Evolutionary conservation across 2,113 vertebrate species (phyloP).

Genomic region (Microcebus jonahi): DNA sequence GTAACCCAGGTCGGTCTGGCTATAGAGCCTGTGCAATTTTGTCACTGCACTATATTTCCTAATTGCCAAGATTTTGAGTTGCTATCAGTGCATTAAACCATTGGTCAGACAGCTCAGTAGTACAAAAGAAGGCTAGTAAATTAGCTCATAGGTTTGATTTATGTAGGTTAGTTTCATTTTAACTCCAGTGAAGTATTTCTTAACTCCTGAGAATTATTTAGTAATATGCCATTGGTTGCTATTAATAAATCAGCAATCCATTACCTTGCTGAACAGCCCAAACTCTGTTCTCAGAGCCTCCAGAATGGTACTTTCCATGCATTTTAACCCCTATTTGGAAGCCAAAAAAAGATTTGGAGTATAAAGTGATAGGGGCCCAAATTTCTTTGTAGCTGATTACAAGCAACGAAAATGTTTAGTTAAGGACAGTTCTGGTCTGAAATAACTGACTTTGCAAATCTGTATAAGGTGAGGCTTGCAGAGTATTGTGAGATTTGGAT

Average conservation of each 20-base stretch:
- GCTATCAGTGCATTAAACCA: neutral
- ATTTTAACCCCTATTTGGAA: neutral
- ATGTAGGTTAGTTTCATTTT: neutral
- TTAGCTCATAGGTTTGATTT: neutral
- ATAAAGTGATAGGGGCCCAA: neutral
- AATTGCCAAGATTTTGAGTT: slow-evolving; percentile 17
- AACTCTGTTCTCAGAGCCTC: neutral
- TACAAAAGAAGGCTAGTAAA: neutral
- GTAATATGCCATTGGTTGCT: neutral
- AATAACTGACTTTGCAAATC: neutral
- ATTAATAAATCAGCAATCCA: neutral
- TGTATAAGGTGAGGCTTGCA: neutral
- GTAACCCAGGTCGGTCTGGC: neutral
- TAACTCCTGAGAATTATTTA: neutral
- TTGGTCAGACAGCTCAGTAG: neutral
- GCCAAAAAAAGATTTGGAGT: neutral
- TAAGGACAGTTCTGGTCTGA: neutral
- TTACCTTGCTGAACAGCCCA: neutral
- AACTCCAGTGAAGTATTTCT: neutral
- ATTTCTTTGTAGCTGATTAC: neutral
- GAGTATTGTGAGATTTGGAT: neutral
- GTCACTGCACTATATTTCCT: neutral
- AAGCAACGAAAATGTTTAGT: slow-evolving; percentile 21
- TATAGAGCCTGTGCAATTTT: neutral
- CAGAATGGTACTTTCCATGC: neutral